A percentile compares a stretch with the other conserved stretches of the same genome.
phyloP scores from a whole-genome alignment of 2,797 vertebrate species.

The Ammospiza maritima region DNA sequence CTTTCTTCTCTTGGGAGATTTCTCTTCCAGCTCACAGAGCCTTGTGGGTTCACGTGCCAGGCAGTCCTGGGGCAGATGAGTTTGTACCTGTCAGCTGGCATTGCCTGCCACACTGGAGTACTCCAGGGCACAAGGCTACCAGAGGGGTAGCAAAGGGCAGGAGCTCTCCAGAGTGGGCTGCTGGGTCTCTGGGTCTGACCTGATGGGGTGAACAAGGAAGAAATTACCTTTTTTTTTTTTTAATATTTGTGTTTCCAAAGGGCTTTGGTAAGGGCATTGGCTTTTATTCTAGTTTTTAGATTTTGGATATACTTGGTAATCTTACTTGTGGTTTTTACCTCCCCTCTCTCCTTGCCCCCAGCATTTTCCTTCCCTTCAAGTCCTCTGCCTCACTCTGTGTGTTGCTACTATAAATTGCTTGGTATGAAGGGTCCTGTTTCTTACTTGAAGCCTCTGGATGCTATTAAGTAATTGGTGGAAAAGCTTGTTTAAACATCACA shows the following conservation, averaged over 20 bases:
- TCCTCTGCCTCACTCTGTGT: not conserved
- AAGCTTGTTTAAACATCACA: constrained; percentile 45
- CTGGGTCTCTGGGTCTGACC: not conserved
- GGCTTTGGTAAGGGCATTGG: not conserved
- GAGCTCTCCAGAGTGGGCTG: not conserved
- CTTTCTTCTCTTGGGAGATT: not conserved
- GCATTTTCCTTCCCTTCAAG: constrained; percentile 13
- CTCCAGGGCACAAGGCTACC: not conserved
- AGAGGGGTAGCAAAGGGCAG: not conserved
- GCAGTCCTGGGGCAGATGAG: not conserved
- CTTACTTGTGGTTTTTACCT: not conserved
- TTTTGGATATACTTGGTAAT: not conserved
- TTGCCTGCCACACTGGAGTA: not conserved
- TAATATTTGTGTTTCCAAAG: not conserved
- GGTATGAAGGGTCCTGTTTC: not conserved
- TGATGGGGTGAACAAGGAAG: not conserved
- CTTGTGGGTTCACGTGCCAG: not conserved
- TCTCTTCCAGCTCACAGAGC: not conserved
- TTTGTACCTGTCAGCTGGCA: not conserved
- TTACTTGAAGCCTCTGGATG: constrained; percentile 21
- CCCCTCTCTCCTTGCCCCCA: not conserved
- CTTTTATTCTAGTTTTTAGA: constrained; percentile 10
- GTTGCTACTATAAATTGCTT: constrained; percentile 17
- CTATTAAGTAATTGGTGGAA: constrained; percentile 43
- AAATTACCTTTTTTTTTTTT: not conserved